Percentiles rank a stretch among this genome's conserved stretches.
phyloP scores from a whole-genome alignment of 2,797 vertebrate species.

The Urophycis tenuis region DNA sequence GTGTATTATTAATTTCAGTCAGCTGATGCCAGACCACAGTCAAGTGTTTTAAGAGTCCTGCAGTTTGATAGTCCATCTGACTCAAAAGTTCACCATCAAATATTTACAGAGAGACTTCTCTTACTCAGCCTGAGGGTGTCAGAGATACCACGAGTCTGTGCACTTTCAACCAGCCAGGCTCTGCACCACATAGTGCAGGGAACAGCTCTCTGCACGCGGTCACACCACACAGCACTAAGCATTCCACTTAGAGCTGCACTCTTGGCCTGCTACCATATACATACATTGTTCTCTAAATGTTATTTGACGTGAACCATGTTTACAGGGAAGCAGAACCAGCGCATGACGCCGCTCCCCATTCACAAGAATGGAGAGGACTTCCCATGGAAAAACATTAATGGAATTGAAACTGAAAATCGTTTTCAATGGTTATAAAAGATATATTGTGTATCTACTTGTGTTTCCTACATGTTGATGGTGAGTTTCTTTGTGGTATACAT shows the following conservation, averaged over 20 bases:
- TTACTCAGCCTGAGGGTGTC: background rate
- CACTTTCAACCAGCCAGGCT: conserved; percentile 10
- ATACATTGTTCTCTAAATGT: background rate
- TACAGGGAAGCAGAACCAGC: background rate
- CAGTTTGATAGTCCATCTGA: conserved; percentile 4
- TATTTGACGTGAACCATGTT: background rate
- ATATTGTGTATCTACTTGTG: background rate
- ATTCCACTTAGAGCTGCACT: background rate
- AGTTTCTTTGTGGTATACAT: background rate
- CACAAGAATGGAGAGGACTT: background rate
- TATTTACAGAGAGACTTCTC: conserved; percentile 24
- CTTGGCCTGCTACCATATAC: background rate
- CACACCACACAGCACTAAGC: background rate
- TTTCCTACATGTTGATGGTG: background rate
- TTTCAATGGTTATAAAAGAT: background rate
- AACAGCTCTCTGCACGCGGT: background rate
- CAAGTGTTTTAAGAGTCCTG: conserved; percentile 6
- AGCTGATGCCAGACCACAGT: background rate
- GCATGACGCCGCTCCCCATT: background rate
- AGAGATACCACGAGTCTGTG: conserved; percentile 12
- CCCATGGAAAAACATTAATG: background rate
- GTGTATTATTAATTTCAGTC: background rate
- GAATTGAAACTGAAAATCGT: background rate
- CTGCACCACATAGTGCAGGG: background rate
- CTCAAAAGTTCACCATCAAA: conserved; percentile 19